Evolutionary conservation across 1,140 invertebrate species (phyloP), one percentile per base, ranked within the genome.

Genomic region (Magallana ariakensis): DNA sequence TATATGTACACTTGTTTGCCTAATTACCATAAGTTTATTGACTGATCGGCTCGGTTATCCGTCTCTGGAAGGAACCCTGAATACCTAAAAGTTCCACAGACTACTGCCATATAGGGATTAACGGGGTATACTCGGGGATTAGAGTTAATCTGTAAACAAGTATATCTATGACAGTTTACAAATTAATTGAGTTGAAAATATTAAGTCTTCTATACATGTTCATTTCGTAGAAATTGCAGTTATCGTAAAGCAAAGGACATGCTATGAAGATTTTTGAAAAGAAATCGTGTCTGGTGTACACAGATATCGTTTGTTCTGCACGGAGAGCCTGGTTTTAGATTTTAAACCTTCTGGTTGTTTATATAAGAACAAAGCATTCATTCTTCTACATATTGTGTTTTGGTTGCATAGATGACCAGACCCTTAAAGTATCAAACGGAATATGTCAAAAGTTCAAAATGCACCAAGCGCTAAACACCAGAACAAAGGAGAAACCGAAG

Each of bases 11-110:
- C 10, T 75, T 75, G 66, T 75, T 75, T 75, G 33, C 66, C 66
- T 75, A 75, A 75, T 75, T 75, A 75, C 66, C 66, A 75, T 75
- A 75, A 75, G 22, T 75, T 75, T 75, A 75, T 75, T 75, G 66
- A 75, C 66, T 26, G 66, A 75, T 75, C 66, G 66, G 22, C 22
- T 75, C 22, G 22, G 22, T 75, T 75, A 75, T 75, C 66, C 15
- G 66, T 75, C 9, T 46, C 22, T 9, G 66, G 66, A 13, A 22
- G 13, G 58, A 33, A 75, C 22, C 5, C 66, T 75, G 66, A 75
- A 75, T 75, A 75, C 19, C 11, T 26, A 11, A 7, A 8, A 75
- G 66, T 75, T 26, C 22, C 22, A 19, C 22, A 33, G 66, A 75
- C 26, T 75, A 75, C 66, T 75, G 22, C 66, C 66, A 75, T 46